phyloP scores from a whole-genome alignment of 2,113 vertebrate genomes.

The Cololabis saira region DNA sequence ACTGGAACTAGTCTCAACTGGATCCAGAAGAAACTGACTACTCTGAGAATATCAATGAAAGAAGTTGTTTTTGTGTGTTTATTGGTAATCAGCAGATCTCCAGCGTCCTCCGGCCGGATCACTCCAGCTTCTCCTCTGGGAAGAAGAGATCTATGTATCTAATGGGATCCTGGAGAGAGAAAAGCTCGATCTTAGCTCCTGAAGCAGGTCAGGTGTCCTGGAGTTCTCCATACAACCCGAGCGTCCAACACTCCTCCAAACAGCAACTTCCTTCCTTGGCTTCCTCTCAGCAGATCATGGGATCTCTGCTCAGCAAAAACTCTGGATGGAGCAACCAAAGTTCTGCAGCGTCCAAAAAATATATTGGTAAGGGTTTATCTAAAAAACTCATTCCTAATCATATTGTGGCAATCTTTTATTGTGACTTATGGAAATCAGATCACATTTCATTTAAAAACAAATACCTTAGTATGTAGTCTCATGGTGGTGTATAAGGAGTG shows the following conservation, averaged over 20 bases:
- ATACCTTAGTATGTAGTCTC: no score
- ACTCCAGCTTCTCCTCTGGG: slow-evolving; percentile 82
- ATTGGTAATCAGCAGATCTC: slow-evolving; percentile 55
- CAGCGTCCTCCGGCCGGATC: slow-evolving; percentile 81
- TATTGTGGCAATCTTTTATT: no score
- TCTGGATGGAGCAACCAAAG: slow-evolving; percentile 85
- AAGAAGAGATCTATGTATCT: slow-evolving; percentile 80
- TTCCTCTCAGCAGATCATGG: slow-evolving; percentile 80
- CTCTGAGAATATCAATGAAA: neutral
- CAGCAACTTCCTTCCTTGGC: slow-evolving; percentile 80
- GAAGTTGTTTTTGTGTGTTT: slow-evolving; percentile 4
- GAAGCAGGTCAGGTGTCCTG: slow-evolving; percentile 83
- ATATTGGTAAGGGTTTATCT: slow-evolving; percentile 79
- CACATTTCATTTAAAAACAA: no score
- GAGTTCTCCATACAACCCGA: slow-evolving; percentile 79
- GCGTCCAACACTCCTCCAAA: slow-evolving; percentile 83
- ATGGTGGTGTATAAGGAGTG: no score
- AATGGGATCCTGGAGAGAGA: slow-evolving; percentile 76
- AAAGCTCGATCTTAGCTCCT: slow-evolving; percentile 72
- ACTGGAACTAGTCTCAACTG: no score
- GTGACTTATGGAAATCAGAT: no score
- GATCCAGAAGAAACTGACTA: neutral
- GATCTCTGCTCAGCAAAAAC: slow-evolving; percentile 80
- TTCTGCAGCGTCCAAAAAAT: slow-evolving; percentile 73
- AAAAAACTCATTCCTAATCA: neutral